Conservation (phyloP, 2,888 invertebrate genomes). For the Dasypogon diadema region DNA sequence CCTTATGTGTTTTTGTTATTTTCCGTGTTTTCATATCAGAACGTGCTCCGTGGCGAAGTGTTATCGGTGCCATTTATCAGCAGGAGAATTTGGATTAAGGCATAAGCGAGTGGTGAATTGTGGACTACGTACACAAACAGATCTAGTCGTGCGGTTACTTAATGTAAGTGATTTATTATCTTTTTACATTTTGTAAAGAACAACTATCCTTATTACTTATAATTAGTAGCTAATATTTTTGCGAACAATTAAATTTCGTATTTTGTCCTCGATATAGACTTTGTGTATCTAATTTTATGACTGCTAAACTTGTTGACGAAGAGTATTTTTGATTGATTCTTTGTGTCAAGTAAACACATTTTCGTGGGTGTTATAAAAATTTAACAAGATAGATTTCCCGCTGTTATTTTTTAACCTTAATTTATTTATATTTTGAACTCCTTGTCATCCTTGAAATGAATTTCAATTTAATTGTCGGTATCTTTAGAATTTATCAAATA, state of each 20-base stretch:
- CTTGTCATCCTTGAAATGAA: no score
- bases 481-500: no score
- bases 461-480: no score
- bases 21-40: conserved; percentile 24
- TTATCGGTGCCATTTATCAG: conserved; percentile 50
- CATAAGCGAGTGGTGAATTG: neutral
- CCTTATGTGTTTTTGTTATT: conserved; percentile 28
- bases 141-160: neutral
- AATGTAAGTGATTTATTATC: conserved; percentile 41
- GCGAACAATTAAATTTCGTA: neutral
- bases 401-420: no score
- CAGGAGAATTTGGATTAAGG: conserved; percentile 38
- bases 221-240: neutral
- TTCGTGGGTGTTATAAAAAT: no score
- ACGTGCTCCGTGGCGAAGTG: conserved; percentile 35
- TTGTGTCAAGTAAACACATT: no score
- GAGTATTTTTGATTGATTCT: neutral
- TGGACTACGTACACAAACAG: neutral
- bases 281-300: no score
- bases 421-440: no score
- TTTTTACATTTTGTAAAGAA: no score
- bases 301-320: no score
- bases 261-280: conserved; percentile 18
- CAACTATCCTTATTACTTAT: no score
- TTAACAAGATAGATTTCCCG: no score